Evolutionary conservation across 2,888 invertebrate genomes (phyloP), one percentile per base, ranked within the genome.

Genomic region (Sturmia bella): DNA sequence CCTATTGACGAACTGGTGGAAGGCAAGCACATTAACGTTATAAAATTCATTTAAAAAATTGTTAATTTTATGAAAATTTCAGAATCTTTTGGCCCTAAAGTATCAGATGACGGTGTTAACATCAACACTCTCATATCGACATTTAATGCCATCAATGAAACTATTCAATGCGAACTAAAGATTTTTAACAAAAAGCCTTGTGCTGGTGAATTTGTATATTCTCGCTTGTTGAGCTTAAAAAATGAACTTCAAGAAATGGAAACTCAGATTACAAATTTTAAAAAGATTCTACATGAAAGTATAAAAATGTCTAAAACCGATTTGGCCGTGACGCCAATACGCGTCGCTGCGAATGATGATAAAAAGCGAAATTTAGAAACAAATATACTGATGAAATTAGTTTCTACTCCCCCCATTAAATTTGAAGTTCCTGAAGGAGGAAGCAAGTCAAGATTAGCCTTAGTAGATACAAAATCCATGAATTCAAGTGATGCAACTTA

Each of bases 321-420:
- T 9, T 61, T 5, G 17, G 57, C 11, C 15, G 68, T 45, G 48
- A 84, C 85, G 3, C 85, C 86, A 2, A 11, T 61, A 13, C 84
- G 83, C 45, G 48, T 6, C 15, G 37, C 27, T 24, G 27, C 27
- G 15, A 13, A n/a, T 66, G 72, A 0, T 6, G 11, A 19, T 9
- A 39, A 57, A 7, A 39, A 37, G 3, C 52, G 13, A n/a, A 64
- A 70, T 17, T 37, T 66, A 37, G 82, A 80, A 7, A 85, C 86
- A 41, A 78, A 83, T 2, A 70, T 89, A 11, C 76, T 86, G 1
- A 64, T 86, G 59, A 90, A 90, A 70, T 87, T 87, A 19, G 85
- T 90, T 3, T 88, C 87, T 0, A 90, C 90, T 1, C 90, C 90
- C 13, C 89, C 90, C 3, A 91, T 91, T 2, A 88, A 85, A 54